Evolutionary conservation across 2,797 vertebrate species (phyloP).

Genomic region (Apogon talboti): DNA sequence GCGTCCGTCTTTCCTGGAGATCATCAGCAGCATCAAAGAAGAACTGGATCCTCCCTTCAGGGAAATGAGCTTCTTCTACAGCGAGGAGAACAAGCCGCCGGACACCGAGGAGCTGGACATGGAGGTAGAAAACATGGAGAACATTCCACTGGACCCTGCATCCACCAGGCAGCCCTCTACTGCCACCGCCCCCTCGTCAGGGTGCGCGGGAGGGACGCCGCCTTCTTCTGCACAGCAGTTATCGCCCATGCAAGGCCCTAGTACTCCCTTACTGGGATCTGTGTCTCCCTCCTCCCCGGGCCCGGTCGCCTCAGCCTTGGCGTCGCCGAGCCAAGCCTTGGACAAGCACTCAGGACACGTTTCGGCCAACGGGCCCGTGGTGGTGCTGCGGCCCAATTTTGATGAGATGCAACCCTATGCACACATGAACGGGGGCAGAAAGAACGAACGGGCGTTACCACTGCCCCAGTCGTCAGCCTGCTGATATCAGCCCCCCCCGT

Average conservation of each 20-base stretch:
- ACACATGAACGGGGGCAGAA: slow-evolving; percentile 97
- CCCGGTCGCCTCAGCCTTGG: slow-evolving; percentile 63
- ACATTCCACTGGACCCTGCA: slow-evolving; percentile 94
- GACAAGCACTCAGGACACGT: slow-evolving; percentile 93
- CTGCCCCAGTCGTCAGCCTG: slow-evolving; percentile 98
- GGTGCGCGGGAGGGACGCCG: slow-evolving; percentile 68
- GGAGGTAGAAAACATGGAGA: slow-evolving; percentile 97
- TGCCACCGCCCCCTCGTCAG: slow-evolving; percentile 49
- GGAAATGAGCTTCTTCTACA: slow-evolving; percentile 98
- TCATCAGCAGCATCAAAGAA: slow-evolving; percentile 95
- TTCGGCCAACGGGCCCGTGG: slow-evolving; percentile 89
- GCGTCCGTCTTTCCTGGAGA: slow-evolving; percentile 96
- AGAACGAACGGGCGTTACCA: slow-evolving; percentile 93
- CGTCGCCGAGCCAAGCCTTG: slow-evolving; percentile 72
- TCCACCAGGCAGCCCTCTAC: slow-evolving; percentile 86
- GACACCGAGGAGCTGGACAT: slow-evolving; percentile 96
- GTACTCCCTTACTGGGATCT: slow-evolving; percentile 72
- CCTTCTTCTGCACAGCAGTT: slow-evolving; percentile 86
- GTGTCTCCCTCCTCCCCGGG: slow-evolving; percentile 66
- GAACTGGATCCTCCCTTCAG: slow-evolving; percentile 93
- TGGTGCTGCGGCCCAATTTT: slow-evolving; percentile 91
- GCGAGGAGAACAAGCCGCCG: slow-evolving; percentile 97
- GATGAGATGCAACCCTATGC: slow-evolving; percentile 96
- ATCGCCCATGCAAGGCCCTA: slow-evolving; percentile 75
- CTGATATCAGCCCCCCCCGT: slow-evolving; percentile 84